phyloP scores from a whole-genome alignment of 2,888 invertebrate species.

The Auanema freiburgensis region DNA sequence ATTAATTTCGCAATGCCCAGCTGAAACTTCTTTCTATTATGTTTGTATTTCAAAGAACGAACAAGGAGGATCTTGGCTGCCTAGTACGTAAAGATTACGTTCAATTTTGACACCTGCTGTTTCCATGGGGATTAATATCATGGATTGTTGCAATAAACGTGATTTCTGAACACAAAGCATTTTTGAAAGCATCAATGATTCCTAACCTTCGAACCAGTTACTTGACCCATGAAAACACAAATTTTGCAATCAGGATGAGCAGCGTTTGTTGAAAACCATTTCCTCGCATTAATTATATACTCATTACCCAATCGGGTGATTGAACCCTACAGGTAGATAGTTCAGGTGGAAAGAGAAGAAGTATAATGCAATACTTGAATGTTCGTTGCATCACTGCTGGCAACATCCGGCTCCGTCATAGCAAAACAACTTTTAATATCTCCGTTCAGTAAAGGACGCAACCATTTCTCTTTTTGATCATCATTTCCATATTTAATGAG shows the following conservation, averaged over 20 bases:
- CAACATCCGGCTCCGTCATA: slow-evolving; percentile 66
- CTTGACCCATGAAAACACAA: slow-evolving; percentile 68
- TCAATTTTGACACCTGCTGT: slow-evolving; percentile 66
- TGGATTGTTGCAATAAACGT: slow-evolving; percentile 67
- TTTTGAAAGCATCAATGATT: not conserved
- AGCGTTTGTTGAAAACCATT: slow-evolving; percentile 69
- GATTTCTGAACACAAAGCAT: slow-evolving; percentile 39
- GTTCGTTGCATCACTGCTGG: slow-evolving; percentile 68
- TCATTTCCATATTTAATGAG: slow-evolving; percentile 67
- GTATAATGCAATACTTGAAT: slow-evolving; percentile 58
- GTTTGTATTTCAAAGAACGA: not conserved
- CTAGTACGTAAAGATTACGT: slow-evolving; percentile 66
- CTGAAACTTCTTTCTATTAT: slow-evolving; percentile 49
- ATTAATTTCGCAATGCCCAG: slow-evolving; percentile 67
- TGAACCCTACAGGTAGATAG: slow-evolving; percentile 53
- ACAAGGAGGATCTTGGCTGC: slow-evolving; percentile 66
- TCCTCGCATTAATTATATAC: slow-evolving; percentile 67
- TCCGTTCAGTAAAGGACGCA: slow-evolving; percentile 65
- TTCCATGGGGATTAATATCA: slow-evolving; percentile 69
- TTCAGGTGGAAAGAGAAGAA: not conserved
- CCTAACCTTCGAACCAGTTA: slow-evolving; percentile 35
- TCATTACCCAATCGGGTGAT: slow-evolving; percentile 65
- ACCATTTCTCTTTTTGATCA: slow-evolving; percentile 64
- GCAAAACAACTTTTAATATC: slow-evolving; percentile 66
- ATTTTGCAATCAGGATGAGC: slow-evolving; percentile 67